These are phyloP conservation scores for Troglohyphantes excavatus DNA, from an alignment of 2,888 invertebrate species.

Conservation along the genomic window DNA sequence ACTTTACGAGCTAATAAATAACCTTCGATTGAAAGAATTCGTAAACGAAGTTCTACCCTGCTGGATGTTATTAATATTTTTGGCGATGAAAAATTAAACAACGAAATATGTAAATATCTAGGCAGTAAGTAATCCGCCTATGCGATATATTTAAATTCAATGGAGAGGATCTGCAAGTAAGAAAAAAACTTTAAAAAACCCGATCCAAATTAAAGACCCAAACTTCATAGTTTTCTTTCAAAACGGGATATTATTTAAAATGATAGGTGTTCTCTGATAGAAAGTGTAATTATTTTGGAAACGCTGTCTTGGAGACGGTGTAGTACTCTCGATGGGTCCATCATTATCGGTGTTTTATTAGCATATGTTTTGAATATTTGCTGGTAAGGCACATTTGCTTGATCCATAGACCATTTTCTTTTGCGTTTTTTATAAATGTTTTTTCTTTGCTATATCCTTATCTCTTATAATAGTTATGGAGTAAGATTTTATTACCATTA, in stretches of 20 bases:
- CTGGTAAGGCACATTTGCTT: too few species aligned
- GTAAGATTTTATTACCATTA: too few species aligned
- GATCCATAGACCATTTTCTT: too few species aligned
- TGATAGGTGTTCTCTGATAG: not conserved
- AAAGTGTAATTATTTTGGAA: not conserved
- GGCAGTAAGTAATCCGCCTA: not conserved
- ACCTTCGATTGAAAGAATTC: not conserved
- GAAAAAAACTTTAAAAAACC: not conserved
- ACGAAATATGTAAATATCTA: not conserved
- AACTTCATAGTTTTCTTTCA: not conserved
- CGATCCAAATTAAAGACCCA: not conserved
- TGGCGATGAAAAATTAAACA: not conserved
- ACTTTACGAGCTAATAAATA: not conserved
- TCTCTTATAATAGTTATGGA: too few species aligned
- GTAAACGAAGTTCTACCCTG: not conserved
- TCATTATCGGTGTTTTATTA: not conserved
- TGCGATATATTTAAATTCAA: too few species aligned
- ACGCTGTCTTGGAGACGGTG: not conserved
- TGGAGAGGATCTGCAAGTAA: not conserved
- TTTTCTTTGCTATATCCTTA: too few species aligned
- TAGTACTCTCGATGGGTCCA: not conserved
- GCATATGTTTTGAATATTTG: not conserved
- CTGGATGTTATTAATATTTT: not conserved
- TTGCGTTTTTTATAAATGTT: too few species aligned
- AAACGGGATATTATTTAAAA: not conserved